Evolutionary conservation across 2,888 invertebrate genomes (phyloP).

Genomic region (Prosopocoilus inquinatus): DNA sequence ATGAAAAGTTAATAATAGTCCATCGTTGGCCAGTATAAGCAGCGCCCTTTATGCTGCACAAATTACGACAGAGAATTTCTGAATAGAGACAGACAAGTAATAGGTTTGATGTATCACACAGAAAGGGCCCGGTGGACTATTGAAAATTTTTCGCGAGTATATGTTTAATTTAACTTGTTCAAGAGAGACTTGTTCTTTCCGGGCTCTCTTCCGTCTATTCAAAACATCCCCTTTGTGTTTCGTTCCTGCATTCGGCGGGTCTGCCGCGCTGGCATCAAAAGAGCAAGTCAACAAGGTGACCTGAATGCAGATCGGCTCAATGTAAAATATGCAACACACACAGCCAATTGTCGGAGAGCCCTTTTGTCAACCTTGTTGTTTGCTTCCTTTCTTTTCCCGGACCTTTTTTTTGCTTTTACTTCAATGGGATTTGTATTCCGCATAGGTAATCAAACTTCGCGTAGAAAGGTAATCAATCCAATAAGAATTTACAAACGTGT

Average conservation of each 20-base stretch:
- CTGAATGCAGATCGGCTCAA: conserved; percentile 47
- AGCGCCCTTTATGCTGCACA: conserved; percentile 10
- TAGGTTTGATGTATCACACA: conserved; percentile 13
- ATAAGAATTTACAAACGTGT: too few species aligned
- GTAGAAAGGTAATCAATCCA: not conserved
- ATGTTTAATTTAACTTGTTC: conserved; percentile 33
- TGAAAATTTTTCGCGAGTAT: conserved; percentile 24
- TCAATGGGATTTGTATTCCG: conserved; percentile 13
- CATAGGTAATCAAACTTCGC: conserved; percentile 19
- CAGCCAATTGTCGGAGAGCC: conserved; percentile 21
- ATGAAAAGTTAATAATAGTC: too few species aligned
- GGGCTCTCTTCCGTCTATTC: conserved; percentile 24
- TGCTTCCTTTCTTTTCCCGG: conserved; percentile 13
- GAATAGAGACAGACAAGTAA: conserved; percentile 13
- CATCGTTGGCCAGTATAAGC: too few species aligned
- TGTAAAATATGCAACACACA: conserved; percentile 30
- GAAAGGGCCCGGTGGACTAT: conserved; percentile 27
- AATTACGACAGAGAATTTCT: not conserved
- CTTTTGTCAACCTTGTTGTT: conserved; percentile 20
- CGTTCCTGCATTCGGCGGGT: conserved; percentile 13
- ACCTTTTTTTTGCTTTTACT: conserved; percentile 6
- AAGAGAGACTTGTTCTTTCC: conserved; percentile 22
- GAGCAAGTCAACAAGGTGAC: conserved; percentile 46
- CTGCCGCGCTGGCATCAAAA: conserved; percentile 38
- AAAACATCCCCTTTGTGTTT: conserved; percentile 30